Conservation (phyloP, 2,888 invertebrate species). For the Caenorhabditis sp. region DNA sequence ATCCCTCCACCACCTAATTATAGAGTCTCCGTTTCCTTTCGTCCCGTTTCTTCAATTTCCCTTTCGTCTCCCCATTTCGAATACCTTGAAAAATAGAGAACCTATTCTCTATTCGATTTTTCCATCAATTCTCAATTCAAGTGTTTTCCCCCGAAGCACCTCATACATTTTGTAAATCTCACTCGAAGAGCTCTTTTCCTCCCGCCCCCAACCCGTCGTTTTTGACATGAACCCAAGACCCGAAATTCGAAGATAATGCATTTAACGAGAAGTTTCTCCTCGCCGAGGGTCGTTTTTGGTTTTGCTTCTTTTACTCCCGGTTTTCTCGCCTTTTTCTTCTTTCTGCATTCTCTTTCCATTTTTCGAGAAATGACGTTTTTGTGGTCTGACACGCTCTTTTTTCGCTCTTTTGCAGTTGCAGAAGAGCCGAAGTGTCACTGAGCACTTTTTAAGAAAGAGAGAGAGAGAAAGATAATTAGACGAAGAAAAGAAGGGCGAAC, state of each 20-base stretch:
- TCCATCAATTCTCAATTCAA: slow-evolving; percentile 56
- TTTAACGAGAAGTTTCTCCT: slow-evolving; percentile 53
- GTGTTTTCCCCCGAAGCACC: slow-evolving; percentile 29
- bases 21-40: slow-evolving; percentile 48
- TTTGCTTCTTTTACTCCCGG: slow-evolving; percentile 39
- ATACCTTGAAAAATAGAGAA: slow-evolving; percentile 11
- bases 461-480: slow-evolving; percentile 41
- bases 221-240: slow-evolving; percentile 42
- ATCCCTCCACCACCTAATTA: slow-evolving; percentile 29
- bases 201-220: slow-evolving; percentile 28
- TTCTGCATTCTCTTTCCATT: slow-evolving; percentile 45
- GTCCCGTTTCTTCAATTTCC: slow-evolving; percentile 27
- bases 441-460: slow-evolving; percentile 6
- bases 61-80: slow-evolving; percentile 5
- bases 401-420: slow-evolving; percentile 44
- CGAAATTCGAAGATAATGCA: slow-evolving; percentile 54
- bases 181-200: slow-evolving; percentile 1
- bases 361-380: slow-evolving; percentile 56
- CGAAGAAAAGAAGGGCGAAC: slow-evolving; percentile 1
- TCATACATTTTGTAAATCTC: slow-evolving; percentile 59
- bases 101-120: slow-evolving; percentile 26
- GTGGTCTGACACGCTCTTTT: slow-evolving; percentile 56
- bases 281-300: not conserved
- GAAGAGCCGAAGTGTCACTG: slow-evolving; percentile 21
- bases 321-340: slow-evolving; percentile 32